Evolutionary conservation across 2,888 invertebrate genomes (phyloP).

Genomic region (Petrolisthes manimaculis): DNA sequence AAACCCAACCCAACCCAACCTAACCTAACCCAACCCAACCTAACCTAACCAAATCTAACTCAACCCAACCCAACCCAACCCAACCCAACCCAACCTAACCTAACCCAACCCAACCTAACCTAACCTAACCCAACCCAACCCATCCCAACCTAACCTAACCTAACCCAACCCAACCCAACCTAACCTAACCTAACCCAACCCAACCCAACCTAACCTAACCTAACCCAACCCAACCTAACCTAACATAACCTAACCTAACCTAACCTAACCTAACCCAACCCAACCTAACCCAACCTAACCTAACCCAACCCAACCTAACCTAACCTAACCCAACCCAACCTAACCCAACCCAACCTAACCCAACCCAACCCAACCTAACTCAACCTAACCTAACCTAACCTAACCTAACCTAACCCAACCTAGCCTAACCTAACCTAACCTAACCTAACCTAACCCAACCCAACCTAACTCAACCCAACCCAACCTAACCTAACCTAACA

Average conservation of each 20-base stretch:
- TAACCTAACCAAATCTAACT: neutral
- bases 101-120: neutral
- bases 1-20: neutral
- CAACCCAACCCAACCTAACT: neutral
- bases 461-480: neutral
- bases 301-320: slow-evolving; percentile 11
- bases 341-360: neutral
- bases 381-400: slow-evolving; percentile 8
- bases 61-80: neutral
- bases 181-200: neutral
- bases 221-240: no score
- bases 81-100: neutral
- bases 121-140: neutral
- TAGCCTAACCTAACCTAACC: slow-evolving; percentile 12
- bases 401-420: neutral
- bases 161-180: neutral
- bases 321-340: neutral
- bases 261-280: neutral
- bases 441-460: neutral
- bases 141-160: neutral
- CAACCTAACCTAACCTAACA: neutral
- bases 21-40: neutral
- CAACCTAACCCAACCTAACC: neutral
- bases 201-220: neutral
- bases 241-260: slow-evolving; percentile 13